Base-by-base conservation (phyloP, 2,888 invertebrate genomes). In the Yponomeuta malinellus region DNA sequence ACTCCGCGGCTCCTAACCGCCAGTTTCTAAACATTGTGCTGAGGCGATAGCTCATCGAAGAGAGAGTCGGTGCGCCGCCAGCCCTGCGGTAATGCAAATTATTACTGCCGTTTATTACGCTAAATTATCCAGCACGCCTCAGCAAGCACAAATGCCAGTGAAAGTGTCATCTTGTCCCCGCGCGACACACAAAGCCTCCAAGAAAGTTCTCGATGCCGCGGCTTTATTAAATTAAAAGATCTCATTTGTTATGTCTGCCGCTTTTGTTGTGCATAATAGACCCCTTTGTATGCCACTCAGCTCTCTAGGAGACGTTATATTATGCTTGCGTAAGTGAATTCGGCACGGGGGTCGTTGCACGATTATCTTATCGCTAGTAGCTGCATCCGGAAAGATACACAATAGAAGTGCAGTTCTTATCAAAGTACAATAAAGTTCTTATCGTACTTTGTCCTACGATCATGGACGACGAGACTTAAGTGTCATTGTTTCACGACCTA, bases 71-170 rank as follows among this genome's bases (percentile, higher is more conserved):
- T 15, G 15, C 8, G 12, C 15, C 69, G 23, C 9, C 70, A 63
- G 63, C 63, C 70, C 70, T 70, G 70, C 66, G 48, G 48, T 48
- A 65, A 65, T 65, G 70, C 66, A 48, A 31, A 59, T 70, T 70
- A 65, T 29, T 65, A 37, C 33, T 76, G 75, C 74, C 75, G 77
- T 76, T 80, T 79, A 83, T 80, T 81, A 78, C 77, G 77, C 78
- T 78, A 78, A 80, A 83, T 84, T 81, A 81, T 79, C 70, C 75
- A 77, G 78, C 77, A 80, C 75, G 81, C 82, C 74, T 77, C 79
- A 79, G 80, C 77, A 80, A 78, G 72, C 77, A 72, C 79, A 77
- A 82, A 83, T 82, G 72, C 73, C 69, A 81, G 85, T 81, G 84
- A 87, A 84, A 86, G 84, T 83, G 73, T 73, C 72, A 69, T 52